These are phyloP conservation scores for Leucopternis melanops DNA, from an alignment of 2,113 vertebrate species.

Conservation along the genomic window DNA sequence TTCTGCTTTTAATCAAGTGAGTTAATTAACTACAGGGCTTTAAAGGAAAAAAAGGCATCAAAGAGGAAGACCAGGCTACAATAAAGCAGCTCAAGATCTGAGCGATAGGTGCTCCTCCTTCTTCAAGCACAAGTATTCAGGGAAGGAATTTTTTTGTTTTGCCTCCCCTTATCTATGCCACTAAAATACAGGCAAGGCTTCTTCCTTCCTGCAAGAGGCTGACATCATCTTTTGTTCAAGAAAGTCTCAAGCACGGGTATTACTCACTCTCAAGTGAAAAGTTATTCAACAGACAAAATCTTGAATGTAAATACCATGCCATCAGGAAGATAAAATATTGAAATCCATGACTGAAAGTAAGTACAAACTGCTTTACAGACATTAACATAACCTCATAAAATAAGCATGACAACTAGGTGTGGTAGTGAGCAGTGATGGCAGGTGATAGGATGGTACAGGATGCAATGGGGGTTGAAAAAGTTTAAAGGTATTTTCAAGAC, in stretches of 20 bases:
- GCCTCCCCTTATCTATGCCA: background rate
- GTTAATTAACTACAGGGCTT: slow-evolving; percentile 37
- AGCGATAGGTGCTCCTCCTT: background rate
- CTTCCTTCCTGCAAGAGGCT: background rate
- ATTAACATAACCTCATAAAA: background rate
- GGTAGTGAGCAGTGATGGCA: background rate
- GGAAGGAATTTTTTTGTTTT: background rate
- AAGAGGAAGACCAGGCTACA: slow-evolving; percentile 44
- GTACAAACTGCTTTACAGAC: background rate
- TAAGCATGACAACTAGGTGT: background rate
- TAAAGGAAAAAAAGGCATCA: slow-evolving; percentile 27
- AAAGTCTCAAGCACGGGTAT: background rate
- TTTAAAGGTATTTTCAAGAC: background rate
- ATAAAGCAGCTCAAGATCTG: slow-evolving; percentile 14
- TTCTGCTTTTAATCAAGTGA: slow-evolving; percentile 34
- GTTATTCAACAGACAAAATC: background rate
- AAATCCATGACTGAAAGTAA: background rate
- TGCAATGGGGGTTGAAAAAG: background rate
- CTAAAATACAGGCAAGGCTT: background rate
- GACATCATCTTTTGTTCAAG: background rate
- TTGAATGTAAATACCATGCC: background rate
- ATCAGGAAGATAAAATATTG: background rate
- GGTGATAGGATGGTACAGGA: background rate
- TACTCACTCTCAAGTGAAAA: background rate
- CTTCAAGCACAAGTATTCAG: slow-evolving; percentile 17